Evolutionary conservation across 2,113 vertebrate species (phyloP).

Genomic region (Atrichornis clamosus): DNA sequence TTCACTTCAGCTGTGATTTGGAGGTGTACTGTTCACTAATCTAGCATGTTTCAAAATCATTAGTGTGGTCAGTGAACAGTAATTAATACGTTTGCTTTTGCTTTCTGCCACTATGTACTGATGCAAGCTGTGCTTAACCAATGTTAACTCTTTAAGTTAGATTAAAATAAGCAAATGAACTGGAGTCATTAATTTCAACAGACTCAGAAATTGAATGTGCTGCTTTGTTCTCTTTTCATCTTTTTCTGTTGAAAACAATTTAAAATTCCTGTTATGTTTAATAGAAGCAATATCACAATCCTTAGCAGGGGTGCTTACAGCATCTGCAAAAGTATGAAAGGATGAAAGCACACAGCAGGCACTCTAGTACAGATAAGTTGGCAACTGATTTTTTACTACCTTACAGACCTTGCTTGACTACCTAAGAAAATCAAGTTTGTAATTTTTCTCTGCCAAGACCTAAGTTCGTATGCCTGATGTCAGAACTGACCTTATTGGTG

Average conservation of each 20-base stretch:
- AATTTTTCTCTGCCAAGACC: neutral
- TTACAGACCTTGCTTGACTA: neutral
- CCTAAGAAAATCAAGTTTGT: neutral
- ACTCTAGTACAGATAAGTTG: neutral
- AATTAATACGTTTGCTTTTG: neutral
- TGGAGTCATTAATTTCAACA: neutral
- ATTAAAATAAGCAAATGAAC: neutral
- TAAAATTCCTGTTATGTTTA: neutral
- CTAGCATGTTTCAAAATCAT: neutral
- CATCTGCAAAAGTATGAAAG: neutral
- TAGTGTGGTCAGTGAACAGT: neutral
- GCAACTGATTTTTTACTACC: neutral
- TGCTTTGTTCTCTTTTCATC: neutral
- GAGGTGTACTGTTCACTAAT: neutral
- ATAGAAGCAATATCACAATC: neutral
- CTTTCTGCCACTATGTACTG: neutral
- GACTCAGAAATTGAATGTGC: neutral
- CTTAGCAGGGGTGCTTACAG: neutral
- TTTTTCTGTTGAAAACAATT: neutral
- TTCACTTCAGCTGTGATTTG: neutral
- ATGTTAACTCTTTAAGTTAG: neutral
- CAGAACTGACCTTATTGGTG: neutral
- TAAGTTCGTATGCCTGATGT: rapidly evolving
- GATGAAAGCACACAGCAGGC: neutral
- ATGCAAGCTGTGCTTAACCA: neutral